These are phyloP conservation scores for Amyelois transitella DNA, from an alignment of 1,140 invertebrate genomes.

Conservation along the genomic window DNA sequence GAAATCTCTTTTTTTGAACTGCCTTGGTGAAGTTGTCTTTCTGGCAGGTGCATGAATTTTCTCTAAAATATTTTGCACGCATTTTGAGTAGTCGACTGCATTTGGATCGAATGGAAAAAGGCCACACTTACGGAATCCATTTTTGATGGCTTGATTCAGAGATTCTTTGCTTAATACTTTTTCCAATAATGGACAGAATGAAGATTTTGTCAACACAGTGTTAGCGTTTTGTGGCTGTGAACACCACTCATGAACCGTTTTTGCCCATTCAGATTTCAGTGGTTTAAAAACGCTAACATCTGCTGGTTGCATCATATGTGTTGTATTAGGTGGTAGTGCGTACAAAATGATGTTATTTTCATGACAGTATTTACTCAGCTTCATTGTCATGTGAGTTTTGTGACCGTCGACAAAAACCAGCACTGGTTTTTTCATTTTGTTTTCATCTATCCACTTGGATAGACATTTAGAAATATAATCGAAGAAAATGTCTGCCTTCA, in stretches of 20 bases:
- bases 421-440: slow-evolving; percentile 17
- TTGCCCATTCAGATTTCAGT: background rate
- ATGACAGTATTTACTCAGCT: slow-evolving; percentile 2
- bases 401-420: slow-evolving; percentile 3
- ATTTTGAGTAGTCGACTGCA: background rate
- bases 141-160: background rate
- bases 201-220: background rate
- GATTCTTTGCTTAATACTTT: background rate
- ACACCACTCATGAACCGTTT: background rate
- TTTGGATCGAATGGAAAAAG: background rate
- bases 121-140: background rate
- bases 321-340: background rate
- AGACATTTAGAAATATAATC: slow-evolving; percentile 15
- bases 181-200: background rate
- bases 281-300: background rate
- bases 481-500: slow-evolving; percentile 22
- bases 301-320: background rate
- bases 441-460: slow-evolving; percentile 12
- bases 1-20: slow-evolving; percentile 3
- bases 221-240: background rate
- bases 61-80: background rate
- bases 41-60: background rate
- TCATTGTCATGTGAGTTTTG: slow-evolving; percentile 4
- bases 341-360: slow-evolving; percentile 1
- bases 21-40: background rate